Base-by-base conservation (phyloP, 2,113 vertebrate genomes). In the Euleptes europaea region DNA sequence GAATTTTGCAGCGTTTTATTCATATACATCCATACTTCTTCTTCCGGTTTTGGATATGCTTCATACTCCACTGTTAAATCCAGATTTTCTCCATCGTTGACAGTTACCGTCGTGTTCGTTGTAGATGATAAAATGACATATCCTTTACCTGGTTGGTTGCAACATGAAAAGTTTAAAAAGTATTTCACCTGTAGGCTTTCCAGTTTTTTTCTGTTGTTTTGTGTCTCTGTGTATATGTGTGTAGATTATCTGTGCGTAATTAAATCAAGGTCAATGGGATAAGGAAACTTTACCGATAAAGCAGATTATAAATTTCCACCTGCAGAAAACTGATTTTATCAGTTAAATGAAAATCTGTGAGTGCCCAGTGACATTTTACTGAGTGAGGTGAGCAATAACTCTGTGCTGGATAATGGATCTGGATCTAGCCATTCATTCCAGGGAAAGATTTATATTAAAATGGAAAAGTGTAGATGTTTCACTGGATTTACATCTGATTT, bases 81-180 rank as follows among this genome's bases (percentile, higher is more conserved):
- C 67, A 98, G 93, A 88, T 97, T 99, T 89, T 99, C 97, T 1
- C 99, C 98, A 17, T 97, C 96, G 3, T 97, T 98, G n/a, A 99
- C 96, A 73, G 96, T 96, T 80, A 98, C 86, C 1, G 97, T 98
- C 44, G 95, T 95, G 91, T 98, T 98, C 74, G 91, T 94, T 73
- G 91, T 83, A 10, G 96, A 93, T 44, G 93, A 92, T 86, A 98
- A 88, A 84, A 91, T 96, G 86, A 99, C 97, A 95, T 98, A 99
- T 87, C 98, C 98, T 95, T 96, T 97, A 87, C 97, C 99, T 99
- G 92, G 88, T 88, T 79, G 73, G 51, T 65, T 14, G 12, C 49
- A 91, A 89, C 5, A 82, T 84, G 67, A 11, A 89, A 38, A 82
- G 88, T 14, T 92, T 84, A 90, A 89, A 86, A 54, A 82, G 72